Conservation (phyloP, 1,140 invertebrate species). For the Pseudomyrmex concolor region DNA sequence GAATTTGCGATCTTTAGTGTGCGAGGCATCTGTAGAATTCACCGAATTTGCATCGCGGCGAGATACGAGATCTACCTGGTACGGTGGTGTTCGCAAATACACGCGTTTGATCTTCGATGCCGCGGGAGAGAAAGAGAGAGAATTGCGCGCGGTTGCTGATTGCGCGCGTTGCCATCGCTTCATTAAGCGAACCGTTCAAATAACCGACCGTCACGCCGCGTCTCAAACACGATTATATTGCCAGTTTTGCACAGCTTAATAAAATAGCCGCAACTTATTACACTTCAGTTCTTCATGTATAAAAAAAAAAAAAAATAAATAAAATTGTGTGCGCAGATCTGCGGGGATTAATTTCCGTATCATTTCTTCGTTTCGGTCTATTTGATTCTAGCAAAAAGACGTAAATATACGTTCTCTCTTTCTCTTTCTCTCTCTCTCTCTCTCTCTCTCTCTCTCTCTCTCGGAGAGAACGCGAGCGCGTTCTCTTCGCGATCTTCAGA, state of each 20-base stretch:
- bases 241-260: constrained; percentile 2
- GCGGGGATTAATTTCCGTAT: not conserved
- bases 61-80: constrained; percentile 71
- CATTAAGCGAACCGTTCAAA: constrained; percentile 58
- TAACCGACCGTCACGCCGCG: constrained; percentile 35
- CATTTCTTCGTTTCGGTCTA: no score
- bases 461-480: not conserved
- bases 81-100: constrained; percentile 47
- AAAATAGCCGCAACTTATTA: constrained; percentile 1
- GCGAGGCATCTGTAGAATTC: constrained; percentile 72
- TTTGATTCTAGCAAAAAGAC: not conserved
- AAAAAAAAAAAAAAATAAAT: not conserved
- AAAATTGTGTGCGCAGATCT: not conserved
- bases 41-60: constrained; percentile 71
- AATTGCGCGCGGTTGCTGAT: constrained; percentile 39
- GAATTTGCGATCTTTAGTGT: constrained; percentile 73
- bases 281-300: not conserved
- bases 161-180: constrained; percentile 64
- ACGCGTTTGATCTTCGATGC: constrained; percentile 55
- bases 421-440: constrained; percentile 6
- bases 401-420: not conserved
- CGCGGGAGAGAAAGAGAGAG: constrained; percentile 52
- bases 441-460: not conserved
- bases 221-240: constrained; percentile 31
- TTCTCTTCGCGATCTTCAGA: constrained; percentile 59